Percentiles rank a stretch among this genome's conserved stretches.
Evolutionary conservation across 2,797 vertebrate genomes (phyloP).

Genomic region (Acomys russatus): DNA sequence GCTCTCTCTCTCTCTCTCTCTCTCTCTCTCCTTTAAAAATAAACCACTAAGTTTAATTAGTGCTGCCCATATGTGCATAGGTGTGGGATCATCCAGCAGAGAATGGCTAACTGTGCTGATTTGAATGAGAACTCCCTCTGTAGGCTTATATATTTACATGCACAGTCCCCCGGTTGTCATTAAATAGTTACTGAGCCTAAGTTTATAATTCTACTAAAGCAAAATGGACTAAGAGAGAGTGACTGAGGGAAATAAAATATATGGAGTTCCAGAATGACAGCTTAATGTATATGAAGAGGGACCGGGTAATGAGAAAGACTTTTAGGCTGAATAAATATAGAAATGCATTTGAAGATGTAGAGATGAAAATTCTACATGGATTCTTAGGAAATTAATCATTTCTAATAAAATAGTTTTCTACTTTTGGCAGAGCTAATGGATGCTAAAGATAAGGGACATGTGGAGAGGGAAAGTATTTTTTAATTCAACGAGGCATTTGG

Average conservation of each 20-base stretch:
- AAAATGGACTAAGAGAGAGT: background rate
- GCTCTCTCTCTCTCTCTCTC: background rate
- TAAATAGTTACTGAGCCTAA: background rate
- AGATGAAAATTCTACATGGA: background rate
- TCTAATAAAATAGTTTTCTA: background rate
- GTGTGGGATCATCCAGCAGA: background rate
- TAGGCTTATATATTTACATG: background rate
- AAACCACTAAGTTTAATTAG: background rate
- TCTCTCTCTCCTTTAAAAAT: background rate
- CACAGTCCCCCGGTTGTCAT: background rate
- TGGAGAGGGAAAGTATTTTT: background rate
- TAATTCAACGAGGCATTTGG: background rate
- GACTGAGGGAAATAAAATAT: background rate
- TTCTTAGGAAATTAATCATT: constrained; percentile 31
- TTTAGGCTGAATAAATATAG: background rate
- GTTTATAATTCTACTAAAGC: background rate
- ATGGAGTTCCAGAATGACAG: background rate
- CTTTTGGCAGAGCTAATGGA: background rate
- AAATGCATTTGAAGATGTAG: background rate
- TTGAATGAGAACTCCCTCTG: background rate
- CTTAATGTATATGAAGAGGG: background rate
- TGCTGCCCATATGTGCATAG: background rate
- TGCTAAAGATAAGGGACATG: background rate
- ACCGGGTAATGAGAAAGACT: background rate
- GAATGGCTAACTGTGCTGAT: no score